Base-by-base conservation (phyloP, 2,113 vertebrate species). In the Isichthys henryi region DNA sequence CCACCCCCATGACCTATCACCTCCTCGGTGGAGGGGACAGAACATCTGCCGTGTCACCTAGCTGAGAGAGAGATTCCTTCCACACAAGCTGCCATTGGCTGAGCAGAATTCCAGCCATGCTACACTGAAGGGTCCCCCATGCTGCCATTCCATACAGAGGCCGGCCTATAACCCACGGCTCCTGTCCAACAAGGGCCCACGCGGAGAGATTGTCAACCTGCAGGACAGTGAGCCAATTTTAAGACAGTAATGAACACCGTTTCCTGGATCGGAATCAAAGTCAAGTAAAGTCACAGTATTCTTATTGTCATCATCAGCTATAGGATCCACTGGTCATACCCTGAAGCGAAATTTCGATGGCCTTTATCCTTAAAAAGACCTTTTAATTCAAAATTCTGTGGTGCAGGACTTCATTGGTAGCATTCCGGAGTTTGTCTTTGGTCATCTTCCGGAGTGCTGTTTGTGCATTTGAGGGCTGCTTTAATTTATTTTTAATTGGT, bases 331-430 rank as follows among this genome's bases (percentile, higher is more conserved):
- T n/a, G 58, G 10, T 31, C 10, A 70, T 31, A 13, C 3, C 27
- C n/a, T 31, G 62, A 70, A 27, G 62, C 13, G 23, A 62, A 62
- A n/a, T 62, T 62, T 62, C 23, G 1, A n/a, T 13, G n/a, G 27
- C 27, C 62, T 27, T 27, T 66, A n/a, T 27, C 58, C n/a, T 70
- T 70, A 70, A 31, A 27, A 70, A 11, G 21, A 43, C 82, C 82
- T 84, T 48, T 84, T 88, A 89, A 86, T 50, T 80, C 31, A 35
- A 17, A 45, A 50, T 46, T 49, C n/a, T 31, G 27, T 82, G 56
- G 31, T 80, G 35, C 35, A 82, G 15, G 46, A 90, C 87, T 88
- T 91, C 89, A 53, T 89, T 58, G 80, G 52, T 66, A 3, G 45
- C 89, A 70, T 88, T 87, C 8, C 19, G 3, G 83, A 49, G 17